Evolutionary conservation across 2,888 invertebrate genomes (phyloP).

Genomic region (Corbicula japonica): DNA sequence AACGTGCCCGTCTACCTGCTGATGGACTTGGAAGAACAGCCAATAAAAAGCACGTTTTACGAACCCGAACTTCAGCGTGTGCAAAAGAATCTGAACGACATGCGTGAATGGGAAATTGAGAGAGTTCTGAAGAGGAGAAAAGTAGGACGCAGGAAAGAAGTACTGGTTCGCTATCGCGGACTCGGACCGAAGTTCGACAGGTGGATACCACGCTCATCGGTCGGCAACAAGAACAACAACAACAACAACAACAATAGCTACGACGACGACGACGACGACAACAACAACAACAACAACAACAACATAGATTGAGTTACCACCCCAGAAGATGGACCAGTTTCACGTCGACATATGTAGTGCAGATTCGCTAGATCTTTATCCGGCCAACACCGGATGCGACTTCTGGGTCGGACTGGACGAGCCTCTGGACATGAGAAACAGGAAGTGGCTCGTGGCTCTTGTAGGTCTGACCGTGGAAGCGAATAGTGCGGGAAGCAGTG

Average conservation of each 20-base stretch:
- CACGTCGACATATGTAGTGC: no score
- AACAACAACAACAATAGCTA: not conserved
- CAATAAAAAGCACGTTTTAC: not conserved
- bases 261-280: no score
- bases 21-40: not conserved
- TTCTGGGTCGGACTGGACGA: no score
- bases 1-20: not conserved
- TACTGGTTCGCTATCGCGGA: not conserved
- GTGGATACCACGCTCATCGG: not conserved
- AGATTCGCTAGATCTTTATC: no score
- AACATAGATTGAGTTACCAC: no score
- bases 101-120: not conserved
- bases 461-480: no score
- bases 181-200: not conserved
- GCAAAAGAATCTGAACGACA: not conserved
- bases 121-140: not conserved
- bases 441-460: not conserved
- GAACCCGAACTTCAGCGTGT: not conserved
- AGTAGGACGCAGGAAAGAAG: not conserved
- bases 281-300: not conserved
- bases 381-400: no score
- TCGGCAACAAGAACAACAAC: no score
- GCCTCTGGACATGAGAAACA: no score
- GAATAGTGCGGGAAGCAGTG: no score
- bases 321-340: no score